Evolutionary conservation across 2,888 invertebrate genomes (phyloP).

Genomic region (Parasteatoda lunata): DNA sequence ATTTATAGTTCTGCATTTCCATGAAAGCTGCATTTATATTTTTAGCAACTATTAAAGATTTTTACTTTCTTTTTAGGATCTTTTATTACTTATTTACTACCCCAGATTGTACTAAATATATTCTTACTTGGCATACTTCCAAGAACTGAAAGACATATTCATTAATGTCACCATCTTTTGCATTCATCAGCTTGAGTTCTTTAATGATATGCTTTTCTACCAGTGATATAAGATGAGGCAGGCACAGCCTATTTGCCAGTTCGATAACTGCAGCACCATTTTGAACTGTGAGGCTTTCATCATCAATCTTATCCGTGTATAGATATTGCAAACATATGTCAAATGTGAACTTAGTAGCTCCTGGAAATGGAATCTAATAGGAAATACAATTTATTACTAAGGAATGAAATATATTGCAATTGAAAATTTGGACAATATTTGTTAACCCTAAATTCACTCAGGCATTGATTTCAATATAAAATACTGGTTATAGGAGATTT

Average conservation of each 20-base stretch:
- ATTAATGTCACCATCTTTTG: constrained; percentile 81
- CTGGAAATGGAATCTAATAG: constrained; percentile 90
- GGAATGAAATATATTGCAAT: background rate
- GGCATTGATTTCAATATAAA: background rate
- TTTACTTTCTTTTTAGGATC: background rate
- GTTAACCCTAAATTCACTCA: background rate
- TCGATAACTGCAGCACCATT: constrained; percentile 90
- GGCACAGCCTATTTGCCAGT: constrained; percentile 91
- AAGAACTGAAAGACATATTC: constrained; percentile 81
- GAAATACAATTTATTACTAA: constrained; percentile 7
- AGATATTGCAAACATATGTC: constrained; percentile 91
- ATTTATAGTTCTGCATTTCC: too few relatives aligned
- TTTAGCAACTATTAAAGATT: background rate
- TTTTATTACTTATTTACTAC: background rate
- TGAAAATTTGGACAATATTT: too few relatives aligned
- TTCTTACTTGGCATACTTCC: constrained; percentile 90
- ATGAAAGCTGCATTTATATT: too few relatives aligned
- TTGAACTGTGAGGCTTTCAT: constrained; percentile 80
- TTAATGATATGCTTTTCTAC: constrained; percentile 90
- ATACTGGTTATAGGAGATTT: background rate
- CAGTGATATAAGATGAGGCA: constrained; percentile 88
- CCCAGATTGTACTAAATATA: background rate
- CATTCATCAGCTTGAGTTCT: constrained; percentile 76
- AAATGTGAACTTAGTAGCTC: constrained; percentile 92
- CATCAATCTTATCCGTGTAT: constrained; percentile 87